Evolutionary conservation across 1,140 invertebrate species (phyloP).

Genomic region (Drusus annulatus): DNA sequence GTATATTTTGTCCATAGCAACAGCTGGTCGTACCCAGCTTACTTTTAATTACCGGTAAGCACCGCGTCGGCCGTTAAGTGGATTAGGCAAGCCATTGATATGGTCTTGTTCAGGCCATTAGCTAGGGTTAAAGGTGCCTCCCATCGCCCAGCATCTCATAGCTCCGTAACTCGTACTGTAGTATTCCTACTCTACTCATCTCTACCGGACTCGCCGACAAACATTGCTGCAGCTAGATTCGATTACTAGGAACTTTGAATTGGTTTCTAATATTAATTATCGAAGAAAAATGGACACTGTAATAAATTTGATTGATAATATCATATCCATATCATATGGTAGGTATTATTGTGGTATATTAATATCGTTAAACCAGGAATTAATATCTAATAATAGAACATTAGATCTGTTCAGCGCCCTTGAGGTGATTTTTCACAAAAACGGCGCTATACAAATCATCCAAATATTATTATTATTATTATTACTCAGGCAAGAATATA

Average conservation of each 20-base stretch:
- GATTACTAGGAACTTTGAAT: not conserved
- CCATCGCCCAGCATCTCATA: not conserved
- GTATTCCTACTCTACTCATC: not conserved
- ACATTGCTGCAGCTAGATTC: not conserved
- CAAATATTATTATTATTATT: too few species aligned
- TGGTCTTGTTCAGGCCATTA: conserved; percentile 10
- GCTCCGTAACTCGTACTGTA: not conserved
- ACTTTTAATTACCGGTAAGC: conserved; percentile 19
- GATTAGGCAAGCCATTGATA: conserved; percentile 18
- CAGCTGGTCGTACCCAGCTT: not conserved
- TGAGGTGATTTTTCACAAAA: too few species aligned
- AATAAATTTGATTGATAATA: too few species aligned
- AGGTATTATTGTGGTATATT: too few species aligned
- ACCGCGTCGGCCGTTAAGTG: conserved; percentile 6
- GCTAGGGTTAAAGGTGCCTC: conserved; percentile 17
- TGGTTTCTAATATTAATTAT: not conserved
- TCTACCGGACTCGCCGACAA: not conserved
- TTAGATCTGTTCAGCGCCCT: too few species aligned
- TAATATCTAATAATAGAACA: too few species aligned
- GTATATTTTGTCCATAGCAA: not conserved
- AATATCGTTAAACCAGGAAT: too few species aligned
- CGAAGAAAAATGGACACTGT: too few species aligned
- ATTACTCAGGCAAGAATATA: too few species aligned
- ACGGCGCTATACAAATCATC: too few species aligned
- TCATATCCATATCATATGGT: too few species aligned